Evolutionary conservation across 2,113 vertebrate species (phyloP), one percentile per base, ranked within the genome.

Genomic region (Rhodinocichla rosea): DNA sequence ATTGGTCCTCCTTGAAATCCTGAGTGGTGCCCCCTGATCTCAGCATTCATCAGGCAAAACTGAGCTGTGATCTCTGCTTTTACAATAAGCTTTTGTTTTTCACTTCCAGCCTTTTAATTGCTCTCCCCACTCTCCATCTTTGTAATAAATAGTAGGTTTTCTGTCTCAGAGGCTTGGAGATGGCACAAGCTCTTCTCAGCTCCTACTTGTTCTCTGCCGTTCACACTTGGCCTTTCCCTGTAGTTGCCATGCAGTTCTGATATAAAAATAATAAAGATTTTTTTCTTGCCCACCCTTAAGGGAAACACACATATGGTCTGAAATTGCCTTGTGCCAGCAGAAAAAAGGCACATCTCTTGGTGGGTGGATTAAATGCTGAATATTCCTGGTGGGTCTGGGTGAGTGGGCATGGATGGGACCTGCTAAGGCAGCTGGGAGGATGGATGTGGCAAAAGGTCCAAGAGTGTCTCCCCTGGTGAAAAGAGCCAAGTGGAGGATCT

Each of bases 271-370:
- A 93, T 85, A 65, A 64, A 60, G 50, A 40, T 2, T 60, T 64
- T 78, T 79, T 85, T 73, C 82, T 71, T 92, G 63, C 94, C 79
- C 83, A 83, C 45, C 35, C 90, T 83, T 64, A 59, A 94, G 42
- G 63, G 37, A 95, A 95, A 95, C 65, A 76, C 67, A 71, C 87
- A 94, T 92, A 94, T 90, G 90, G 92, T 90, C 53, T 93, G 47
- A 76, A 90, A 56, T 3, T 62, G 67, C 6, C 1, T 79, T 27
- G 67, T 87, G 90, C 85, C 78, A 76, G 90, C 92, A 86, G 85
- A 65, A 59, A 92, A 93, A 94, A 85, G 62, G 85, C 67, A 47
- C 79, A 85, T 85, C 85, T 73, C 68, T 17, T 53, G 15, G 85
- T 94, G 94, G 82, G 92, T 69, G 92, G 82, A 88, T 93, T 92